A percentile compares a stretch with the other conserved stretches of the same genome.
Evolutionary conservation across 1,140 invertebrate species (phyloP).

Genomic region (Micrasema longulum): DNA sequence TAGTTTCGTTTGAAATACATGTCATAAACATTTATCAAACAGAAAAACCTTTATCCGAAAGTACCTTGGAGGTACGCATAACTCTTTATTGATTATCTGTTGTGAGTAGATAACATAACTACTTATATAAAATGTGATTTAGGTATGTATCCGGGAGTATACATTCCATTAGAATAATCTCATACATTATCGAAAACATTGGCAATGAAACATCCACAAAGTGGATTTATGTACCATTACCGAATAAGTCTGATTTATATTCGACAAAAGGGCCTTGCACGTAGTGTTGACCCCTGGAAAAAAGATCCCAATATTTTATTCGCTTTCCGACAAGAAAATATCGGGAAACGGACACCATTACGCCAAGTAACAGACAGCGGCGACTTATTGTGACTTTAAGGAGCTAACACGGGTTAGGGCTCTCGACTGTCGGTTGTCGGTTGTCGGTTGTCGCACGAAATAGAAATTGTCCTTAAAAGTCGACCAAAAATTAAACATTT

Average conservation of each 20-base stretch:
- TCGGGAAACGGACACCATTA: conserved; percentile 35
- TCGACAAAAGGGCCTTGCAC: not conserved
- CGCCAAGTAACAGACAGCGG: not conserved
- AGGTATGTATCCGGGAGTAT: not conserved
- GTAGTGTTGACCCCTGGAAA: conserved; percentile 5
- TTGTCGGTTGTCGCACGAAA: no score
- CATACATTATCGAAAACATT: conserved; percentile 6
- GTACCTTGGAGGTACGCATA: no score
- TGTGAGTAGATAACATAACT: not conserved
- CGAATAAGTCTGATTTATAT: conserved; percentile 18
- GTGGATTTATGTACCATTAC: conserved; percentile 20
- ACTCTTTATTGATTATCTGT: conserved; percentile 20
- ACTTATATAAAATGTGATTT: not conserved
- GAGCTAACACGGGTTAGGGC: conserved; percentile 6
- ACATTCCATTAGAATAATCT: not conserved
- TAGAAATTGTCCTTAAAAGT: no score
- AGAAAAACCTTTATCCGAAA: no score
- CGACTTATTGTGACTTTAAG: conserved; percentile 3
- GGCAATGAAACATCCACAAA: conserved; percentile 4
- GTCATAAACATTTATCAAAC: no score
- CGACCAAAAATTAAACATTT: no score
- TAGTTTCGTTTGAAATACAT: no score
- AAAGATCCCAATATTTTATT: conserved; percentile 27
- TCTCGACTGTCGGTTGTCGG: no score
- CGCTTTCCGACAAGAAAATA: conserved; percentile 12